These are phyloP conservation scores for Drosophila acutilabella DNA, from an alignment of 2,888 invertebrate species.

Conservation along the genomic window DNA sequence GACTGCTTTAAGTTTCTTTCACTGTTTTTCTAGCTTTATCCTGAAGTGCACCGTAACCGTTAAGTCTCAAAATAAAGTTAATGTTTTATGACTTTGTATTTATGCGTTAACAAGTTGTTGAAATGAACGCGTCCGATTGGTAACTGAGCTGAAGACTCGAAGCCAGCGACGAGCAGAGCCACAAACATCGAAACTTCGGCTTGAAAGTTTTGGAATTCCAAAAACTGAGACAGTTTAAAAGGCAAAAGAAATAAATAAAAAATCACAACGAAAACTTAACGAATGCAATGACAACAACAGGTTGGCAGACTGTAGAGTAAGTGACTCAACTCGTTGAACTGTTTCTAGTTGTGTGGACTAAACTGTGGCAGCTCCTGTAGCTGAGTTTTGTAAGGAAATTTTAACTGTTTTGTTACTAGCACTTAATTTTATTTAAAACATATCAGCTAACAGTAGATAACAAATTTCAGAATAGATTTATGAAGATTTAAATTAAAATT, in stretches of 20 bases:
- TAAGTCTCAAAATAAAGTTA: neutral
- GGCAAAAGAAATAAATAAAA: constrained; percentile 19
- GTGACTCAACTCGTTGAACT: neutral
- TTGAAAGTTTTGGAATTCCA: constrained; percentile 65
- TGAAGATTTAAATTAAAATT: neutral
- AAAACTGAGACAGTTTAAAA: constrained; percentile 14
- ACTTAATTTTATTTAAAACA: too few species aligned
- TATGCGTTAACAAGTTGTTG: constrained; percentile 66
- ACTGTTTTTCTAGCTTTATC: constrained; percentile 27
- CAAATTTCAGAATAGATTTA: too few species aligned
- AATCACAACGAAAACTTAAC: constrained; percentile 54
- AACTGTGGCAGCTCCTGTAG: neutral
- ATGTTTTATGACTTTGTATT: too few species aligned
- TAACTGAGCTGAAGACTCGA: constrained; percentile 64
- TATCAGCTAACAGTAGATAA: too few species aligned
- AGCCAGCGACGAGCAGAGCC: constrained; percentile 31
- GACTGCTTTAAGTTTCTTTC: neutral
- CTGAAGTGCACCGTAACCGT: constrained; percentile 17
- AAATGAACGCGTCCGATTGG: constrained; percentile 72
- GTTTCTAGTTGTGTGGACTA: neutral
- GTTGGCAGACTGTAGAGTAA: constrained; percentile 5
- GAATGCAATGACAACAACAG: constrained; percentile 44
- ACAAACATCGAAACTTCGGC: constrained; percentile 44
- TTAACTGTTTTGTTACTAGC: too few species aligned
- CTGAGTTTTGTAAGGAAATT: too few species aligned